Evolutionary conservation across 92 coral and sea anemone species (phyloP), one percentile per base, ranked within the genome.

Genomic region (Hydrozoanthus gracilis): DNA sequence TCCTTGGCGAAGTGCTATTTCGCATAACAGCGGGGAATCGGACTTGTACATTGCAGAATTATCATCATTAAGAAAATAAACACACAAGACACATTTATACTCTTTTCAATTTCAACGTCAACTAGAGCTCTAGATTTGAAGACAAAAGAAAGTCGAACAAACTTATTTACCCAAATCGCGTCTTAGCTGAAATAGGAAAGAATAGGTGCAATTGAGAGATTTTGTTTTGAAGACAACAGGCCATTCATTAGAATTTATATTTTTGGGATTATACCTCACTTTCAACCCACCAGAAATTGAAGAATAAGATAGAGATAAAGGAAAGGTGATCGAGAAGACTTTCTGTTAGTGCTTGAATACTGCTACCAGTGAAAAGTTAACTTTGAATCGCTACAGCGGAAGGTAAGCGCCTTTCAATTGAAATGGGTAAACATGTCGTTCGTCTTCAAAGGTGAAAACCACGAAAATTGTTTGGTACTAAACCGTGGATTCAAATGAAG

Each of bases 171-270:
- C 85, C 20, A 80, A 80, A 1, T 80, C 85, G 85, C 69, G 74
- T 68, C 73, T 80, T 80, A 65, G 73, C 66, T 66, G 72, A 80
- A 80, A 74, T 64, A 66, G 73, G 15, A 80, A 66, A 80, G 61
- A 80, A 80, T 80, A 80, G 85, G 66, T 17, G 74, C 74, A 80
- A 80, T 80, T 80, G 85, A 80, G 54, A 66, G 85, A 80, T 80
- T 27, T 80, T 80, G 85, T 80, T 68, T 79, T 51, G 60, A 8
- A 80, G 62, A 80, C 85, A 80, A 80, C 85, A 67, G 73, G 52
- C 58, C 17, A 80, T 70, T 80, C 73, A 65, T 80, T 80, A 49
- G 74, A 80, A 80, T 80, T 80, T 80, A 49, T 80, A 67, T 80
- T 80, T 80, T 74, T 80, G 50, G 85, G 74, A 80, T 80, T 80